phyloP scores from a whole-genome alignment of 2,888 invertebrate species.

The Coremacera marginata region DNA sequence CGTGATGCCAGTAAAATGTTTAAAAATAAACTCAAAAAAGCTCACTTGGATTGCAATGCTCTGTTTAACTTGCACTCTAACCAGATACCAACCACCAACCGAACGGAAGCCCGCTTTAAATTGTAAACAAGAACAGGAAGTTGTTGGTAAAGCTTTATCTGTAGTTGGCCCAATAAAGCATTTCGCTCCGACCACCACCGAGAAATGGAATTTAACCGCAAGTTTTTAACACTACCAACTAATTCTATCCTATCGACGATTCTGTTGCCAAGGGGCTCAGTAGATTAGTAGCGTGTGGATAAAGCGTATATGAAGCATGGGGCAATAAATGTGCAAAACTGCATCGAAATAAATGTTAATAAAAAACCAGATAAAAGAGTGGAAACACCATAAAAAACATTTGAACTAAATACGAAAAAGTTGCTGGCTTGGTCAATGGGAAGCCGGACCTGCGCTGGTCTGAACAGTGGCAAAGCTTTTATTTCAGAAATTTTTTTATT shows the following conservation, averaged over 20 bases:
- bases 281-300: too few relatives aligned
- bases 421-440: background rate
- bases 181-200: too few relatives aligned
- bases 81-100: background rate
- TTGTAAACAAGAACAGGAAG: constrained; percentile 9
- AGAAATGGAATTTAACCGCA: too few relatives aligned
- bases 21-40: too few relatives aligned
- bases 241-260: too few relatives aligned
- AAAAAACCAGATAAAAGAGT: background rate
- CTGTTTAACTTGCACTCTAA: too few relatives aligned
- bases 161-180: background rate
- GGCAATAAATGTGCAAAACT: background rate
- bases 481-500: background rate
- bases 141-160: background rate
- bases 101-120: constrained; percentile 5
- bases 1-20: too few relatives aligned
- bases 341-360: background rate
- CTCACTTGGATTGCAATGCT: too few relatives aligned
- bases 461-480: background rate
- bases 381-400: background rate
- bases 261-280: too few relatives aligned
- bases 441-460: background rate
- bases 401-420: constrained; percentile 2
- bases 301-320: too few relatives aligned
- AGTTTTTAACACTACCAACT: too few relatives aligned